Conservation (phyloP, 2,797 vertebrate genomes). For the Microtus agrestis region DNA sequence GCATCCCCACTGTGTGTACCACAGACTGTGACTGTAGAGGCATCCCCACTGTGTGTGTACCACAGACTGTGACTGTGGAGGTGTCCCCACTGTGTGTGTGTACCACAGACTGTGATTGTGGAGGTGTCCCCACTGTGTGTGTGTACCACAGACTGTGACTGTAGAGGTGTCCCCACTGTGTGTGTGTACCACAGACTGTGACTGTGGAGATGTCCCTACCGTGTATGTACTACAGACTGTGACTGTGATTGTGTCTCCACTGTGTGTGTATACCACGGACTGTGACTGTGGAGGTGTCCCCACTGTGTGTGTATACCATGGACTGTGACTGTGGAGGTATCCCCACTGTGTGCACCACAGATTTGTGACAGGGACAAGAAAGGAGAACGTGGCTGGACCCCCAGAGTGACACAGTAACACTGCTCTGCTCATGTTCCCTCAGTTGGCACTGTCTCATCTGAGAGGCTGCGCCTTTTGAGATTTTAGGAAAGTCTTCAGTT, state of each 20-base stretch:
- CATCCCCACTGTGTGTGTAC: background rate
- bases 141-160: background rate
- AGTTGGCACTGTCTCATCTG: background rate
- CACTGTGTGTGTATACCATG: background rate
- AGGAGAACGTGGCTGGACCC: background rate
- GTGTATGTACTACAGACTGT: background rate
- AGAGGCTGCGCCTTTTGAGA: background rate
- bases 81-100: background rate
- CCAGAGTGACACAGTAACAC: background rate
- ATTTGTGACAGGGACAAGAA: background rate
- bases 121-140: background rate
- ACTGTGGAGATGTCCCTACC: background rate
- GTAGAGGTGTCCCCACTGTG: too few species aligned
- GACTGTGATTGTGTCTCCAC: too few species aligned
- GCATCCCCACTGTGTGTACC: background rate
- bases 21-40: background rate
- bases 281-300: background rate
- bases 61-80: background rate
- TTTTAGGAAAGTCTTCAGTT: background rate
- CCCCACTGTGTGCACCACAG: background rate
- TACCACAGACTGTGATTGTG: background rate
- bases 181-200: background rate
- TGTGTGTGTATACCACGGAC: background rate
- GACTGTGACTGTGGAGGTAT: background rate
- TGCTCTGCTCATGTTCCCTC: background rate